These are phyloP conservation scores for Stichodactyla mertensii DNA, from an alignment of 64 coral and sea anemone species.

Conservation along the genomic window DNA sequence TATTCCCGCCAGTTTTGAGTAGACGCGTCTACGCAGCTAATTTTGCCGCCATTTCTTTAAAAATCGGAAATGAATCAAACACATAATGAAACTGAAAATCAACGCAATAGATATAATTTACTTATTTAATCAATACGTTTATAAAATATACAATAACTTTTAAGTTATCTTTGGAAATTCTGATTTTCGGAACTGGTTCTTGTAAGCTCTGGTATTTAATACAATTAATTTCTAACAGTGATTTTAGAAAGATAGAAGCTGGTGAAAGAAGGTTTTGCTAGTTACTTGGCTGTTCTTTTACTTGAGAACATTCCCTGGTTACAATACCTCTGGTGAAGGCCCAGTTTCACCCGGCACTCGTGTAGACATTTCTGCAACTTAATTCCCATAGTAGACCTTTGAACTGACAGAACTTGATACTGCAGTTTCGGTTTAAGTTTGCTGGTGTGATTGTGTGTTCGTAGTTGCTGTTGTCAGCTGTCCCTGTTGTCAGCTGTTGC, in stretches of 20 bases:
- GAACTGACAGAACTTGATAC: too few species aligned
- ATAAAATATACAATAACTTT: background rate
- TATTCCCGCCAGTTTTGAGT: constrained; percentile 78
- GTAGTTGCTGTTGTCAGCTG: background rate
- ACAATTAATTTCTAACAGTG: background rate
- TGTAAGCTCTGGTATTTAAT: background rate
- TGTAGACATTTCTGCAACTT: too few species aligned
- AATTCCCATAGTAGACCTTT: too few species aligned
- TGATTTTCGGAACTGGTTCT: background rate
- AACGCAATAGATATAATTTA: background rate
- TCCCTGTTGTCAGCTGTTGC: background rate
- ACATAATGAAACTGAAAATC: background rate
- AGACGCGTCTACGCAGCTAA: background rate
- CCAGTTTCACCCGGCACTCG: too few species aligned
- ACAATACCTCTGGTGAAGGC: too few species aligned
- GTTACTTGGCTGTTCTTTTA: too few species aligned
- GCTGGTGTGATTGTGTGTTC: background rate
- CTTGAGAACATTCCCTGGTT: too few species aligned
- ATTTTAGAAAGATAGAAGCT: too few species aligned
- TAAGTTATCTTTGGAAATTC: background rate
- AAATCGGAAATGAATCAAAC: background rate
- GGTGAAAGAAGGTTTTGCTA: too few species aligned
- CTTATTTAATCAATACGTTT: background rate
- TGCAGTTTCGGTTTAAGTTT: background rate
- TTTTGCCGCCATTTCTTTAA: background rate